Evolutionary conservation across 2,797 vertebrate genomes (phyloP), one percentile per base, ranked within the genome.

Genomic region (Mus minutoides): DNA sequence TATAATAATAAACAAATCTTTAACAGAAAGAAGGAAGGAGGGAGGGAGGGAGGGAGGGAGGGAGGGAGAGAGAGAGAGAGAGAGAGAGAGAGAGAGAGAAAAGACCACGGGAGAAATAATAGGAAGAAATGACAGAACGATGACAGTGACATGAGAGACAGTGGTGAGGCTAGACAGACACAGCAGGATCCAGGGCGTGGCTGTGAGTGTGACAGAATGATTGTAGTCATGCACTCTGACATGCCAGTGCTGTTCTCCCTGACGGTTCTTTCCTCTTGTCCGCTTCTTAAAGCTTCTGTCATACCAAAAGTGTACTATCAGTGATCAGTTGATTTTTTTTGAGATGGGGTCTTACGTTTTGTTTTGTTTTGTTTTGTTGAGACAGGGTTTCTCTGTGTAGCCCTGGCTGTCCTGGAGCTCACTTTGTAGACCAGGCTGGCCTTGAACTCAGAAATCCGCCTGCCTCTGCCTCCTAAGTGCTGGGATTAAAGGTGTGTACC

Each of bases 81-180:
- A n/a, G n/a, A n/a, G n/a, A n/a, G n/a, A n/a, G n/a, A n/a, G n/a
- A n/a, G n/a, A n/a, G n/a, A n/a, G n/a, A 49, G 11, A 49, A 49
- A 49, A 49, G 90, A 37, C 10, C 84, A 49, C 22, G 7, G 62
- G 69, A 24, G 26, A 86, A 90, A 85, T 26, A 58, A 37, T 17
- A 91, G 67, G 75, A 88, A 58, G 29, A 96, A 73, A 31, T 73
- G 84, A 54, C 52, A 94, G 49, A 58, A 21, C 22, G 56, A 58
- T 58, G 19, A 22, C 56, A 22, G 8, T 58, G 56, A 22, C 6
- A 21, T 62, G n/a, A 58, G n/a, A 75, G 37, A 5, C 56, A 78
- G 22, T 75, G 37, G 26, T 86, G 12, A 75, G 56, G 62, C 31
- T 67, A n/a, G 6, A 49, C 24, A 75, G 54, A 43, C 34, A 71